A percentile compares a stretch with the other conserved stretches of the same genome.
Evolutionary conservation across 2,797 vertebrate species (phyloP).

Genomic region (Oryzias dopingdopingensis): DNA sequence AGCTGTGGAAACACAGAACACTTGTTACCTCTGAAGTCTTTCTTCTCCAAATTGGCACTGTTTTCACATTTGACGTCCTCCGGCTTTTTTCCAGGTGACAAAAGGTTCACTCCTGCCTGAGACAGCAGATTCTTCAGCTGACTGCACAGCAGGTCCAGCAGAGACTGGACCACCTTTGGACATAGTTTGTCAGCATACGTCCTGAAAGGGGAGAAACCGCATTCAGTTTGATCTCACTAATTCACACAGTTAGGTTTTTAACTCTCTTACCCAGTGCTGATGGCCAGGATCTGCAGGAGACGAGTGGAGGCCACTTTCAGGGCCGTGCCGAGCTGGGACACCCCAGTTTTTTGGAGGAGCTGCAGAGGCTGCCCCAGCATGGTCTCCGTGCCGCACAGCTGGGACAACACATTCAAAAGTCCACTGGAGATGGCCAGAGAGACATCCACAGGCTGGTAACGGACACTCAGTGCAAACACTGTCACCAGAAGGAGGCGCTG

Average conservation of each 20-base stretch:
- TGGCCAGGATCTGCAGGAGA: constrained; percentile 94
- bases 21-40: constrained; percentile 87
- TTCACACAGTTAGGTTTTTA: background rate
- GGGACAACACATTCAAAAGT: constrained; percentile 91
- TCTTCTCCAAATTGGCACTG: constrained; percentile 84
- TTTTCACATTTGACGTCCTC: constrained; percentile 82
- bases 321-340: constrained; percentile 95
- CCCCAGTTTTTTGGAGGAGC: constrained; percentile 88
- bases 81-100: constrained; percentile 77
- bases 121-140: constrained; percentile 96
- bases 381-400: constrained; percentile 94
- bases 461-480: constrained; percentile 93
- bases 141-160: constrained; percentile 95
- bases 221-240: background rate
- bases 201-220: constrained; percentile 60
- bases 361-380: constrained; percentile 94
- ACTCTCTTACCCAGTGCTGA: constrained; percentile 90
- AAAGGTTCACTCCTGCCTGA: constrained; percentile 86
- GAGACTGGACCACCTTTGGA: constrained; percentile 95
- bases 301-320: constrained; percentile 97
- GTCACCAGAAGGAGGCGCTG: constrained; percentile 97
- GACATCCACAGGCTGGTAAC: constrained; percentile 96
- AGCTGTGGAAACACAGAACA: background rate
- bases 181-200: constrained; percentile 95
- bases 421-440: constrained; percentile 96